Percentiles rank a stretch among this genome's conserved stretches.
These are phyloP conservation scores for Sterna hirundo DNA, from an alignment of 2,113 vertebrate species.

Conservation along the genomic window DNA sequence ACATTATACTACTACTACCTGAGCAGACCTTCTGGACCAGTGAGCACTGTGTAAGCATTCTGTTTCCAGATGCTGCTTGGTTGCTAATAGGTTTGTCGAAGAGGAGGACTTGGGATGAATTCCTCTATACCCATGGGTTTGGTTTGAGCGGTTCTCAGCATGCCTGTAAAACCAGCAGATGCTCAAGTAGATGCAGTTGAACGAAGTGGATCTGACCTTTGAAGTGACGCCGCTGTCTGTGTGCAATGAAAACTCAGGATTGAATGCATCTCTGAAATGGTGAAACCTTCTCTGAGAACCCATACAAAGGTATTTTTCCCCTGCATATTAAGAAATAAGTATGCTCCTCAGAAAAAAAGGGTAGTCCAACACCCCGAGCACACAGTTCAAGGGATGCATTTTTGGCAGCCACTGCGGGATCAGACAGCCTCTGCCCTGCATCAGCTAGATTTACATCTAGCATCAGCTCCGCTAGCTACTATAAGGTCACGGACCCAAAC, in stretches of 20 bases:
- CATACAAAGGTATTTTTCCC: rapidly evolving
- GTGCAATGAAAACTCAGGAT: background rate
- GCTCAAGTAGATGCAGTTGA: background rate
- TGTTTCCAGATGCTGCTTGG: background rate
- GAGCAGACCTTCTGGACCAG: background rate
- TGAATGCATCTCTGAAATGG: background rate
- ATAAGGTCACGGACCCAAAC: background rate
- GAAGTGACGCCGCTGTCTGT: background rate
- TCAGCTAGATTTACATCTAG: background rate
- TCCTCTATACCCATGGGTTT: background rate
- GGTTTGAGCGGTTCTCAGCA: background rate
- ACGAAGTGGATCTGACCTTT: background rate
- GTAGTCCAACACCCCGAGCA: background rate
- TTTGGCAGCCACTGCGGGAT: background rate
- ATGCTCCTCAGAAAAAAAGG: background rate
- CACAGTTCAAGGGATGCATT: rapidly evolving
- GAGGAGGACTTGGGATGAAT: background rate
- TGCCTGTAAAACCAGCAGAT: background rate
- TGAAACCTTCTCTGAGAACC: background rate
- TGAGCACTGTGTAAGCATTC: background rate
- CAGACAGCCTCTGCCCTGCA: background rate
- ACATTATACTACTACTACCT: background rate
- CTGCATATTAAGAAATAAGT: background rate
- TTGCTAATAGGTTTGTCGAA: background rate
- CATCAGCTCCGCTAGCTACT: background rate